These are phyloP conservation scores for Lymantria dispar DNA, from an alignment of 2,888 invertebrate genomes.

Conservation along the genomic window DNA sequence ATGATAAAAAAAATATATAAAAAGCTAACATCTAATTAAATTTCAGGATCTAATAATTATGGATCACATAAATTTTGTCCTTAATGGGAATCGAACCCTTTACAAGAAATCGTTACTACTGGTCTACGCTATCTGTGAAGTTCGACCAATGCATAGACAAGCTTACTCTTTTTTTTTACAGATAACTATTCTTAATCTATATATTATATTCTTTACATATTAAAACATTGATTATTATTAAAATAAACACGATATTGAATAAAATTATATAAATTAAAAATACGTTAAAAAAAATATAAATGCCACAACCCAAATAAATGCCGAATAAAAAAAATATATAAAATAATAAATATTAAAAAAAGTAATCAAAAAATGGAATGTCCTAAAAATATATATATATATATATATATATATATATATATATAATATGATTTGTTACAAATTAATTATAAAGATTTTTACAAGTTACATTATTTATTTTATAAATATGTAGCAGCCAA, in stretches of 20 bases:
- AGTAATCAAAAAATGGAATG: constrained; percentile 23
- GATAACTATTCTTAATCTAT: no score
- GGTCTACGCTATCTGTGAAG: no score
- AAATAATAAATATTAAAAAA: constrained; percentile 1
- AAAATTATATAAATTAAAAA: background rate
- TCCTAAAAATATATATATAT: constrained; percentile 4
- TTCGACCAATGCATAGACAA: no score
- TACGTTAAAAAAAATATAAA: constrained; percentile 20
- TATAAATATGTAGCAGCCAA: background rate
- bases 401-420: background rate
- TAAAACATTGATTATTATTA: constrained; percentile 3
- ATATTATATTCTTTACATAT: no score
- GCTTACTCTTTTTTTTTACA: no score
- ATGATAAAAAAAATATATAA: no score
- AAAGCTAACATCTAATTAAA: no score
- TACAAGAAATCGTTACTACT: no score
- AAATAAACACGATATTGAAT: constrained; percentile 7
- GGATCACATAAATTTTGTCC: no score
- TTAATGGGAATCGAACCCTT: no score
- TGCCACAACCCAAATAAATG: constrained; percentile 20
- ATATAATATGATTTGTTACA: background rate
- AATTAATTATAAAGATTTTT: background rate
- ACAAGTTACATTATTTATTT: background rate
- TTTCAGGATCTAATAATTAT: no score
- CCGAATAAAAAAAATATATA: constrained; percentile 13